These are phyloP conservation scores for Monarcha castaneiventris DNA, from an alignment of 2,113 vertebrate species.

Conservation along the genomic window DNA sequence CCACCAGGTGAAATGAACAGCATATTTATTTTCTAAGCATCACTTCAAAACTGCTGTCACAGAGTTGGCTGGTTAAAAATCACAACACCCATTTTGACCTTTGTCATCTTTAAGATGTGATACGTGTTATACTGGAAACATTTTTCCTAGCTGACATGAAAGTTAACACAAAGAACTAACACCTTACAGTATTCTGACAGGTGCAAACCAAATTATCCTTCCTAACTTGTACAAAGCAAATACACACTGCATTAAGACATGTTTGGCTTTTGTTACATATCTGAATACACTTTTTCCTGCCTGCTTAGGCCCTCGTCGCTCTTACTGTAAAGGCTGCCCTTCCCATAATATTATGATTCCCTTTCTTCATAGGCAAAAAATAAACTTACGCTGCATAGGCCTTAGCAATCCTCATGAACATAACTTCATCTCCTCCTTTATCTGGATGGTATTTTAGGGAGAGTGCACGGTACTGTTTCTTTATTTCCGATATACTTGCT, in stretches of 20 bases:
- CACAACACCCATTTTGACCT: not conserved
- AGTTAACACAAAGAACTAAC: not conserved
- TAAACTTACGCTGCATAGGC: slow-evolving; percentile 92
- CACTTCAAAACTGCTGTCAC: not conserved
- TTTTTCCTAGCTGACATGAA: not conserved
- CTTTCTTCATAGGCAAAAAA: not conserved
- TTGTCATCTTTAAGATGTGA: not conserved
- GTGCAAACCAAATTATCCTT: not conserved
- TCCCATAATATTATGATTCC: not conserved
- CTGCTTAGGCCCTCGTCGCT: not conserved
- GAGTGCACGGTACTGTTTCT: slow-evolving; percentile 91
- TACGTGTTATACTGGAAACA: not conserved
- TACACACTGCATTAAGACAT: not conserved
- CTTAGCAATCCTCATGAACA: slow-evolving; percentile 97
- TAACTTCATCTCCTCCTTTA: slow-evolving; percentile 94
- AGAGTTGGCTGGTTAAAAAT: not conserved
- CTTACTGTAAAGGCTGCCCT: not conserved
- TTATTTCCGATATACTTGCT: slow-evolving; percentile 89
- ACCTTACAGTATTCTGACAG: not conserved
- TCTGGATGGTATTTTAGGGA: slow-evolving; percentile 94
- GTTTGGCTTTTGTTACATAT: not conserved
- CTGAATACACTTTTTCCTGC: not conserved
- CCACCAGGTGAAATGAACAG: not conserved
- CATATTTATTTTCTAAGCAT: not conserved
- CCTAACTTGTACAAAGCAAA: not conserved